These are phyloP conservation scores for Turritopsis dohrnii DNA, from an alignment of 30 jellyfish, hydroid and myxozoan species.

Conservation along the genomic window DNA sequence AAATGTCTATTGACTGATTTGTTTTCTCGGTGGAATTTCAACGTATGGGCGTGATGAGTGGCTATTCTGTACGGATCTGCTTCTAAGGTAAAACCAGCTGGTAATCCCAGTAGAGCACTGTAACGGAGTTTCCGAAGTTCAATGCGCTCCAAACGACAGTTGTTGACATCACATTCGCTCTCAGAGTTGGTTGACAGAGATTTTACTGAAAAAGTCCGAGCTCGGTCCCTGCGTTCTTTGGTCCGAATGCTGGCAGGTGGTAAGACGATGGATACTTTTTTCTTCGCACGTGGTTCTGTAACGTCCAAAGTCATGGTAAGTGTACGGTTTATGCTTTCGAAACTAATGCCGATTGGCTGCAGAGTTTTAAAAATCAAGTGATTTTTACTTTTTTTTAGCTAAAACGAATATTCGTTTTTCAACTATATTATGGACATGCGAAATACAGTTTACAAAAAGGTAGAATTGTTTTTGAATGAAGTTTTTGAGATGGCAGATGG, in stretches of 20 bases:
- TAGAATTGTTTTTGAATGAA: neutral
- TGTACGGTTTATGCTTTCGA: no score
- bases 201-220: slow-evolving; percentile 14
- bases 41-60: neutral
- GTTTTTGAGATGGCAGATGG: neutral
- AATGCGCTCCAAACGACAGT: neutral
- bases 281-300: neutral
- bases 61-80: slow-evolving; percentile 1
- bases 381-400: no score
- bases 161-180: neutral
- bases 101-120: neutral
- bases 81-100: slow-evolving; percentile 10
- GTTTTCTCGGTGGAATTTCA: neutral
- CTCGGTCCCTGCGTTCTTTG: neutral
- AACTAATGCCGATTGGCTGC: neutral
- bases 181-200: neutral
- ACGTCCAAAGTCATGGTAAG: neutral
- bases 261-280: slow-evolving; percentile 2
- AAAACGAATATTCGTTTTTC: neutral
- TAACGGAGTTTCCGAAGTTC: slow-evolving; percentile 11
- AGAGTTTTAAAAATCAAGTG: neutral
- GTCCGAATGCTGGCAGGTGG: neutral
- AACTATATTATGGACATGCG: neutral
- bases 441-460: neutral
- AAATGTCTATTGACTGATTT: neutral